Percentiles rank a stretch among this genome's conserved stretches.
phyloP scores from a whole-genome alignment of 2,113 vertebrate species.

The Microcebus ravelobensis region DNA sequence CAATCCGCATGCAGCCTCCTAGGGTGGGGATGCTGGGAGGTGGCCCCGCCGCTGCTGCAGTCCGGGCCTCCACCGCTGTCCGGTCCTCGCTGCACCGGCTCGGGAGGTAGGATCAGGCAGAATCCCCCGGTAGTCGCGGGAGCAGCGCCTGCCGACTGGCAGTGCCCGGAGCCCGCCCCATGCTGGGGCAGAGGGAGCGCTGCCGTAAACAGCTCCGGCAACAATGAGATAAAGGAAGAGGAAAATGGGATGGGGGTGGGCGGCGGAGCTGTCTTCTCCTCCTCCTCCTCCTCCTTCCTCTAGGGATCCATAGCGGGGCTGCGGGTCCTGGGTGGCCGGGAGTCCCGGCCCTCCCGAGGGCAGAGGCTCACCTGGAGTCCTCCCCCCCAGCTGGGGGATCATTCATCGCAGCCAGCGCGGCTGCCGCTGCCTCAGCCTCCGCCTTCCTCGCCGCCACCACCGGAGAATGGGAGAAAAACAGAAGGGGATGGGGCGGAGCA shows the following conservation, averaged over 20 bases:
- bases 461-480: conserved; percentile 79
- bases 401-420: conserved; percentile 78
- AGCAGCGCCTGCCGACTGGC: conserved; percentile 29
- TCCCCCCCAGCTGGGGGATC: conserved; percentile 69
- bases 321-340: conserved; percentile 27
- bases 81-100: conserved; percentile 33
- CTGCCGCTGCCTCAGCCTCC: conserved; percentile 62
- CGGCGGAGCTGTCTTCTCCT: conserved; percentile 60
- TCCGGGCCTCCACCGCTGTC: conserved; percentile 67
- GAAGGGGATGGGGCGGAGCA: conserved; percentile 78
- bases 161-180: conserved; percentile 66
- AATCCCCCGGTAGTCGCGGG: conserved; percentile 31
- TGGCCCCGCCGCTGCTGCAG: conserved; percentile 60
- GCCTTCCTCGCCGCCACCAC: conserved; percentile 65
- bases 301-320: conserved; percentile 55
- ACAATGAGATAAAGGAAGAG: conserved; percentile 81
- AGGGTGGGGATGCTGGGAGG: conserved; percentile 65
- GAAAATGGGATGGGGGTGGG: conserved; percentile 76
- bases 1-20: conserved; percentile 60
- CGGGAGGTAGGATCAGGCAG: conserved; percentile 58
- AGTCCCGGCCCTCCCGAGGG: conserved; percentile 53
- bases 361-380: conserved; percentile 77
- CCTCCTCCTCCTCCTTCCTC: conserved; percentile 38
- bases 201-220: conserved; percentile 71
- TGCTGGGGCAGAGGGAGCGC: conserved; percentile 45